phyloP scores from a whole-genome alignment of 1,140 invertebrate genomes.

The Conus betulinus region DNA sequence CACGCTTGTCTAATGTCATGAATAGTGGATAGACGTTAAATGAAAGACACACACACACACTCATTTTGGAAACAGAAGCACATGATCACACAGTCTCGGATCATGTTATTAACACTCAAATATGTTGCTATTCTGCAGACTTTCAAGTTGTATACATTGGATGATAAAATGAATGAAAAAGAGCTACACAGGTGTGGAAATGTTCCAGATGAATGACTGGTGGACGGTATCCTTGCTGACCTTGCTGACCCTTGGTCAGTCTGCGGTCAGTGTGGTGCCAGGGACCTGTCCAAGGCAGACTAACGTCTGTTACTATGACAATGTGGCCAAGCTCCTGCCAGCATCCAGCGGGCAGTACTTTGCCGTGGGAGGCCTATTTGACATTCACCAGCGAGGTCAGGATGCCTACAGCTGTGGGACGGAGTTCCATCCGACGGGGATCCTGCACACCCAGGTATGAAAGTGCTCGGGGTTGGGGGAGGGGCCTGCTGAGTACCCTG shows the following conservation, averaged over 20 bases:
- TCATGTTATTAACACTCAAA: too few relatives aligned
- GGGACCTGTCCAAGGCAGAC: not conserved
- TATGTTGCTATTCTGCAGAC: too few relatives aligned
- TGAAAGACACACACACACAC: too few relatives aligned
- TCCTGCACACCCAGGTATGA: slow-evolving; percentile 18
- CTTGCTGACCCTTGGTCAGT: not conserved
- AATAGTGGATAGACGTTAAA: too few relatives aligned
- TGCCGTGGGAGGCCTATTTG: slow-evolving; percentile 12
- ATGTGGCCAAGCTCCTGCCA: not conserved
- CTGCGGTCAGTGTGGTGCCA: not conserved
- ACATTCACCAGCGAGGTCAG: slow-evolving; percentile 44
- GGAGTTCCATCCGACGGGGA: not conserved
- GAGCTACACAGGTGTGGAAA: too few relatives aligned
- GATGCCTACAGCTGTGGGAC: slow-evolving; percentile 51
- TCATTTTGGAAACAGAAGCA: too few relatives aligned
- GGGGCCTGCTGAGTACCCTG: not conserved
- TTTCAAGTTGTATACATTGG: too few relatives aligned
- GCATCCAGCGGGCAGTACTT: not conserved
- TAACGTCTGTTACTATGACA: not conserved
- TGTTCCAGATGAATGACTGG: not conserved
- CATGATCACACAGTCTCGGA: too few relatives aligned
- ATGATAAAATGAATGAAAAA: too few relatives aligned
- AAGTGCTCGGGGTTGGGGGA: not conserved
- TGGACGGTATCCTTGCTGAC: not conserved
- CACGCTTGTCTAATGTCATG: too few relatives aligned